phyloP scores from a whole-genome alignment of 1,140 invertebrate genomes.

The Hyposmocoma kahamanoa region DNA sequence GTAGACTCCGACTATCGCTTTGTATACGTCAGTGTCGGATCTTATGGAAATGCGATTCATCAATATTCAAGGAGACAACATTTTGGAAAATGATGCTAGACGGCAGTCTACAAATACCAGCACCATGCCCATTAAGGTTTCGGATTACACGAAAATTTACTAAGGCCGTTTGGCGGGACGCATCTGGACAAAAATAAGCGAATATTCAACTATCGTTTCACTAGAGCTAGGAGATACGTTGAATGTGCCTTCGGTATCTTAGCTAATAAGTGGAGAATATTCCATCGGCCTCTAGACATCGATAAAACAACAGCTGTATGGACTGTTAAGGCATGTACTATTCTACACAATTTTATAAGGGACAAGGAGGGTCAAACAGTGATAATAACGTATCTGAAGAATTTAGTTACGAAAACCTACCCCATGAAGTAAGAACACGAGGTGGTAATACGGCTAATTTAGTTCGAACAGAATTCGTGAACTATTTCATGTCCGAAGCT shows the following conservation, averaged over 20 bases:
- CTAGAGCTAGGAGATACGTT: constrained; percentile 39
- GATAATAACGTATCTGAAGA: too few relatives aligned
- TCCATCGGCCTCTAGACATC: constrained; percentile 31
- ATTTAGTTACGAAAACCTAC: too few relatives aligned
- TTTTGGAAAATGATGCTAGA: constrained; percentile 25
- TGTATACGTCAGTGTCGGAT: constrained; percentile 44
- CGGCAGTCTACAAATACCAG: constrained; percentile 19
- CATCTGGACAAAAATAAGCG: constrained; percentile 14
- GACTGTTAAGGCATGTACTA: constrained; percentile 17
- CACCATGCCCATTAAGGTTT: constrained; percentile 28
- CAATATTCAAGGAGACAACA: constrained; percentile 31
- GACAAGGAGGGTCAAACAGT: too few relatives aligned
- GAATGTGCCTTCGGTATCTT: constrained; percentile 69
- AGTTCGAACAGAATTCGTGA: too few relatives aligned
- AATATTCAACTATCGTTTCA: constrained; percentile 56
- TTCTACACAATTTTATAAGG: constrained; percentile 1
- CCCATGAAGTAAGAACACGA: too few relatives aligned
- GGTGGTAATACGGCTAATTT: too few relatives aligned
- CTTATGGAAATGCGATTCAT: constrained; percentile 48
- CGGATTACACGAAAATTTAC: constrained; percentile 21
- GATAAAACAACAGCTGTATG: constrained; percentile 20
- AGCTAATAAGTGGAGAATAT: constrained; percentile 39
- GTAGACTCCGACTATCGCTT: constrained; percentile 62
- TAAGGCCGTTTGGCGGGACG: constrained; percentile 23
- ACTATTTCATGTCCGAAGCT: constrained; percentile 8